Conservation (phyloP, 1,140 invertebrate genomes). For the Hycleus cichorii region DNA sequence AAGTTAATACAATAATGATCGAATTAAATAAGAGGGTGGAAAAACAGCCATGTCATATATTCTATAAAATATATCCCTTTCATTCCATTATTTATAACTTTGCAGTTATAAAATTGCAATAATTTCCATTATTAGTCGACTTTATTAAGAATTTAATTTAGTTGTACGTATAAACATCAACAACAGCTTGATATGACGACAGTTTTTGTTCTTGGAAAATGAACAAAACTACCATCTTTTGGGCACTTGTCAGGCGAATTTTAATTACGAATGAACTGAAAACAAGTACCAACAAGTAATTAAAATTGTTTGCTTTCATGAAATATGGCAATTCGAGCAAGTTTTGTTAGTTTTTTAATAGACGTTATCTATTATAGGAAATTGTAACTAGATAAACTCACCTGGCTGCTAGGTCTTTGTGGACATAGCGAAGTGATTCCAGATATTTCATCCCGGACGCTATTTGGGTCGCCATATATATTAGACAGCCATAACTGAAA, state of each 20-base stretch:
- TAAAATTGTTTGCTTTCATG: conserved; percentile 12
- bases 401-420: conserved; percentile 70
- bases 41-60: no score
- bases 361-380: conserved; percentile 1
- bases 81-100: no score
- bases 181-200: conserved; percentile 20
- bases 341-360: conserved; percentile 4
- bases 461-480: conserved; percentile 72
- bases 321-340: conserved; percentile 22
- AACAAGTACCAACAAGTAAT: conserved; percentile 10
- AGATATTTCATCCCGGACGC: conserved; percentile 80
- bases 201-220: conserved; percentile 2
- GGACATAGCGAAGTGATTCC: conserved; percentile 67
- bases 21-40: conserved; percentile 3
- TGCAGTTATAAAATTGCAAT: neutral
- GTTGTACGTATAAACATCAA: conserved; percentile 23
- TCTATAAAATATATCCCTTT: no score
- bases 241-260: conserved; percentile 15
- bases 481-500: conserved; percentile 61
- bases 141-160: conserved; percentile 17
- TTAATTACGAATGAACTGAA: conserved; percentile 15
- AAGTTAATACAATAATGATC: conserved; percentile 15
- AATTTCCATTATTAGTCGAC: conserved; percentile 14
- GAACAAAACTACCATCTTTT: neutral
- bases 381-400: conserved; percentile 30